A percentile compares a stretch with the other conserved stretches of the same genome.
Evolutionary conservation across 2,888 invertebrate genomes (phyloP).

Genomic region (Andrena haemorrhoa): DNA sequence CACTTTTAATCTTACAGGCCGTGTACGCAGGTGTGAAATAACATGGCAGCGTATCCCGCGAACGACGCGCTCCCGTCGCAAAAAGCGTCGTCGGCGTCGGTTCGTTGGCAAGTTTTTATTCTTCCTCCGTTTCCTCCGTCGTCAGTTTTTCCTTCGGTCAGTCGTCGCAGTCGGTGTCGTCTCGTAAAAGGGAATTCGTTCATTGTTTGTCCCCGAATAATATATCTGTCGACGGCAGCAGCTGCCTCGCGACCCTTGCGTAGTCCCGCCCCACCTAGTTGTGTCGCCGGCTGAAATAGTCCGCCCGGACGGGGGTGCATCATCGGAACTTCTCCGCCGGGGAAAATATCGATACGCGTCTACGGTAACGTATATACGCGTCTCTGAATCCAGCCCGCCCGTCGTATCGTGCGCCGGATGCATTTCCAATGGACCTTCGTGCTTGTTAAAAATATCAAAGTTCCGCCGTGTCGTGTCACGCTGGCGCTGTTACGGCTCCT

Average conservation of each 20-base stretch:
- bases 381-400: neutral
- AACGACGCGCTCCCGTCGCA: constrained; percentile 2
- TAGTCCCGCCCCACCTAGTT: constrained; percentile 37
- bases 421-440: neutral
- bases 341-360: constrained; percentile 17
- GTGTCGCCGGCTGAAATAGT: constrained; percentile 12
- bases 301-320: neutral
- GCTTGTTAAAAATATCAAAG: constrained; percentile 8
- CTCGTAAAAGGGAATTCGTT: constrained; percentile 60
- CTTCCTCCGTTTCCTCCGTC: constrained; percentile 24
- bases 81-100: constrained; percentile 27
- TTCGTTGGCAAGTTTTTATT: constrained; percentile 46
- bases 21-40: constrained; percentile 17
- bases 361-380: constrained; percentile 2
- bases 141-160: constrained; percentile 13
- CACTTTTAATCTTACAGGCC: constrained; percentile 13
- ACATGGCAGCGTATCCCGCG: constrained; percentile 3
- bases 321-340: constrained; percentile 6
- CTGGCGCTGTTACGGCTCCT: neutral
- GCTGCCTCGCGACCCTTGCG: constrained; percentile 47
- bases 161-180: constrained; percentile 27
- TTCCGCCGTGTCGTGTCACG: neutral
- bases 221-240: constrained; percentile 56
- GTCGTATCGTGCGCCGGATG: neutral
- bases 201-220: constrained; percentile 65